Evolutionary conservation across 2,888 invertebrate genomes (phyloP), one percentile per base, ranked within the genome.

Genomic region (Dastarcus helophoroides): DNA sequence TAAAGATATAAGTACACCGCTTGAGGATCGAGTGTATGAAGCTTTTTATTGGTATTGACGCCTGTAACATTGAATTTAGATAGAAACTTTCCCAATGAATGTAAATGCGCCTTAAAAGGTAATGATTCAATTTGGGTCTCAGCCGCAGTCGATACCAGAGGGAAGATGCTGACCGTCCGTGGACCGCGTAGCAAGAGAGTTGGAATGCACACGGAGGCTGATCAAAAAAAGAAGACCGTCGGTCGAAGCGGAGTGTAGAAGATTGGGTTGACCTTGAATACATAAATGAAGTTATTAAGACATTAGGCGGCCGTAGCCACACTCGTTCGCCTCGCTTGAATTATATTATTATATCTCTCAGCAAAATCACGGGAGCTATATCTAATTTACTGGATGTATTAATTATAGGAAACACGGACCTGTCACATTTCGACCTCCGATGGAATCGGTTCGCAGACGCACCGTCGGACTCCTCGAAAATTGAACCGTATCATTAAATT

Each of bases 241-340:
- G 26, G 21, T 24, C 31, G 35, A 31, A 29, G 35, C 28, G 33
- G 36, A 34, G 41, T 39, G 44, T 42, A 44, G 44, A 43, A 47
- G 51, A 51, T 50, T 48, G 45, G 44, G 36, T 48, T 54, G 58
- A 54, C 58, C 60, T 60, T 60, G 60, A 56, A 57, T 51, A 49
- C 46, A 56, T 56, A 58, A 60, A 60, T 60, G 58, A 60, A 60
- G 60, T 59, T 60, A 60, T 60, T 60, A 60, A 60, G 60, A 60
- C 60, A 60, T 60, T 60, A 60, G 56, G 54, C 54, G 55, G 54
- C 49, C 45, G 48, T 46, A 53, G 54, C 56, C 55, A 54, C 55
- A 55, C 56, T 53, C 46, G 50, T 48, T 51, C 46, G 48, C 46
- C 49, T 50, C 49, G 51, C 50, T 50, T 52, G 51, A 53, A 50